Base-by-base conservation (phyloP, 2,113 vertebrate species). In the Sebastes schlegelii region DNA sequence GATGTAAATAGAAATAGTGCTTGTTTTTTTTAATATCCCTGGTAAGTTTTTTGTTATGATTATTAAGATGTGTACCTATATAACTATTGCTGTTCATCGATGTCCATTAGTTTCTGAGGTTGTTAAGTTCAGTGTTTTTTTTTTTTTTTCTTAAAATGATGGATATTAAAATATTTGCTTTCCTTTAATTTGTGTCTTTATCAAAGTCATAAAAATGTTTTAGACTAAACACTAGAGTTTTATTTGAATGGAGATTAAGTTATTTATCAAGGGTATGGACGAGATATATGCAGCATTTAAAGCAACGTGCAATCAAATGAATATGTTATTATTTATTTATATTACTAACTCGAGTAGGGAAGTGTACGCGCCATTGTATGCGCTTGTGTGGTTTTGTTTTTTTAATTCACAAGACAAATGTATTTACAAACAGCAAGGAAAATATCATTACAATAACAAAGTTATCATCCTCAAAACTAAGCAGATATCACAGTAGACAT, bases 21-120 rank as follows among this genome's bases (percentile, higher is more conserved):
- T 87, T 91, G 90, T 91, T 92, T 90, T 93, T 91, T 92, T 90
- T 93, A 21, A 87, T 86, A 84, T 87, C 74, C 55, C 48, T 80
- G 49, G 11, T 68, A 16, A 70, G 6, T 58, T 84, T 91, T 88
- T 69, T 82, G 34, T 55, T 34, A 67, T 60, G 11, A 74, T 54
- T 65, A 83, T 70, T 94, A 93, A 79, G 65, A 87, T 67, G 65
- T 7, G 55, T 92, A 88, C 21, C 45, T 62, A 14, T 90, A 78
- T 89, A 77, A 78, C 68, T 80, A 86, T 82, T 89, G 79, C 46
- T 92, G 86, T 94, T 92, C 42, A 78, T 92, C 52, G 64, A 65
- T 86, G 86, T 87, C 64, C 62, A 74, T 73, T 81, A 74, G 79
- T 91, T 89, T 91, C 58, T 86, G 78, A 84, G 60, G 80, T 79